Conservation (phyloP, 2,888 invertebrate genomes). For the Drosophila flavopinicola region DNA sequence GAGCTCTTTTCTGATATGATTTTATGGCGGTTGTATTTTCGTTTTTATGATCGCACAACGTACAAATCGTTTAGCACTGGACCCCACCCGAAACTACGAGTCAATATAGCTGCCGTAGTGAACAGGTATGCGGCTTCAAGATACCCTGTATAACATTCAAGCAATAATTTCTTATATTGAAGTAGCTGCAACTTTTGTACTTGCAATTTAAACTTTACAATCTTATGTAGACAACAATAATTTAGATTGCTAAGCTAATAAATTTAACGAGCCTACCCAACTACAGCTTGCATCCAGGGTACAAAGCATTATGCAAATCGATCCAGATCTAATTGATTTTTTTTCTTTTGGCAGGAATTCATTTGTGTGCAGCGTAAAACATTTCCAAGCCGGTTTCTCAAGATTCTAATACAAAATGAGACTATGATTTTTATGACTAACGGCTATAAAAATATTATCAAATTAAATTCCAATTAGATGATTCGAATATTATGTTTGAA, state of each 20-base stretch:
- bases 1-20: slow-evolving; percentile 56
- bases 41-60: slow-evolving; percentile 63
- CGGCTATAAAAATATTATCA: slow-evolving; percentile 64
- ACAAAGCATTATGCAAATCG: slow-evolving; percentile 62
- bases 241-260: too few relatives aligned
- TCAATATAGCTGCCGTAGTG: neutral
- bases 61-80: slow-evolving; percentile 75
- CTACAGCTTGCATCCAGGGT: slow-evolving; percentile 17
- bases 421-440: slow-evolving; percentile 34
- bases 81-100: slow-evolving; percentile 21
- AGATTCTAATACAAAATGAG: slow-evolving; percentile 36
- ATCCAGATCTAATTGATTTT: slow-evolving; percentile 33
- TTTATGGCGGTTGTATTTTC: slow-evolving; percentile 66
- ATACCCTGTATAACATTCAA: slow-evolving; percentile 23
- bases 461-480: slow-evolving; percentile 70
- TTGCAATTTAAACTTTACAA: too few relatives aligned
- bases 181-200: too few relatives aligned
- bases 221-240: too few relatives aligned
- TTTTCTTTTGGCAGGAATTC: slow-evolving; percentile 44
- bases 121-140: neutral
- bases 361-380: slow-evolving; percentile 61
- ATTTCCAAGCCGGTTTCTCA: slow-evolving; percentile 40
- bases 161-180: neutral
- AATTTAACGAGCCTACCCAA: too few relatives aligned
- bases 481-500: slow-evolving; percentile 46